These are phyloP conservation scores for Squalus acanthias DNA, from an alignment of 2,797 vertebrate species.

Conservation along the genomic window DNA sequence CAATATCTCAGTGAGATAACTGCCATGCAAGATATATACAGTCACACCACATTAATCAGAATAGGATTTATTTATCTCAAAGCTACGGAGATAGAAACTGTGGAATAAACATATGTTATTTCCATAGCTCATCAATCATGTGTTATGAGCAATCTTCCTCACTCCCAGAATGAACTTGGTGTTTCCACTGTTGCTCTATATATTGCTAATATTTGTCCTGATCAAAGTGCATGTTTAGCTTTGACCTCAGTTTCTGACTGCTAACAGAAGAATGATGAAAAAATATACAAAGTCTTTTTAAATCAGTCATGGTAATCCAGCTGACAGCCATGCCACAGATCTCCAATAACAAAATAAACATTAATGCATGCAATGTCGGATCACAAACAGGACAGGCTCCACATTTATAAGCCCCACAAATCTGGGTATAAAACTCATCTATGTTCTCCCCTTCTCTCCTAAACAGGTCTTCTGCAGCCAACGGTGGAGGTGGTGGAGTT, in stretches of 20 bases:
- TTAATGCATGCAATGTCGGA: neutral
- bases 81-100: neutral
- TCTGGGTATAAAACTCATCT: neutral
- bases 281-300: slow-evolving; percentile 16
- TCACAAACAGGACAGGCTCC: neutral
- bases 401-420: neutral
- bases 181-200: neutral
- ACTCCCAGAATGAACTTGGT: neutral
- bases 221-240: neutral
- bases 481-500: neutral
- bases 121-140: neutral
- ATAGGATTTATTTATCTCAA: slow-evolving; percentile 5
- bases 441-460: neutral
- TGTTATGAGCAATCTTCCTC: neutral
- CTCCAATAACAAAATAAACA: slow-evolving; percentile 7
- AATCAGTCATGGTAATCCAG: neutral
- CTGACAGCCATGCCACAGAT: neutral
- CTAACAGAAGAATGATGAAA: slow-evolving; percentile 8
- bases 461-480: neutral
- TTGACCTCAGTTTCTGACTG: neutral
- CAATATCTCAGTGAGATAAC: neutral
- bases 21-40: neutral
- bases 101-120: neutral
- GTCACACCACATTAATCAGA: slow-evolving; percentile 16
- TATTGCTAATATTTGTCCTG: neutral